A percentile compares a stretch with the other conserved stretches of the same genome.
These are phyloP conservation scores for Diadema setosum DNA, from an alignment of 35 echinoderm and acorn worm species.

Conservation along the genomic window DNA sequence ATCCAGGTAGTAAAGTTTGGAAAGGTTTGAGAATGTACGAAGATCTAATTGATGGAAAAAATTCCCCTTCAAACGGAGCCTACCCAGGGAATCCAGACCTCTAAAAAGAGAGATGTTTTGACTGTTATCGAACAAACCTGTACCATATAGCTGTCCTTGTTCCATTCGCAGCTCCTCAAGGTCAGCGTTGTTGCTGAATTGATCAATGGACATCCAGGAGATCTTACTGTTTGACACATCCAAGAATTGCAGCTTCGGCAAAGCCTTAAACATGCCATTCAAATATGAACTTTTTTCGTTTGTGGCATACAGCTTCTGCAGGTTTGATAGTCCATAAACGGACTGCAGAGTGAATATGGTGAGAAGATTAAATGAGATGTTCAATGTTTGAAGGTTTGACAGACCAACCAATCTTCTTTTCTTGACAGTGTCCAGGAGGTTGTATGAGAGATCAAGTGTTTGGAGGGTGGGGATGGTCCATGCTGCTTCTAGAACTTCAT, in stretches of 20 bases:
- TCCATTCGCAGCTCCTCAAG: background rate
- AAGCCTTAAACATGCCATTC: background rate
- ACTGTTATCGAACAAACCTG: background rate
- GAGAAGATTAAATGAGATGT: background rate
- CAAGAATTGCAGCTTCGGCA: background rate
- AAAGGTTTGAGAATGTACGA: background rate
- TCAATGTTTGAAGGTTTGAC: background rate
- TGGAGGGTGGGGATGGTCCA: background rate
- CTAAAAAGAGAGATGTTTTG: background rate
- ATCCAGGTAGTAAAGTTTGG: background rate
- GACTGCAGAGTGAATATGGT: background rate
- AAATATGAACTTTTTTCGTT: background rate
- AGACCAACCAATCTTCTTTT: background rate
- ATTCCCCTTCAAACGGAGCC: background rate
- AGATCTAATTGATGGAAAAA: background rate
- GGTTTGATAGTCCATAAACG: background rate
- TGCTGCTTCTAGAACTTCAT: no score
- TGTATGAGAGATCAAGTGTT: background rate
- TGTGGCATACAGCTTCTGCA: background rate
- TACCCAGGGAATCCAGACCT: background rate
- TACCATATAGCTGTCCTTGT: background rate
- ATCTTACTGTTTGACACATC: background rate
- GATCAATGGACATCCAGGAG: background rate
- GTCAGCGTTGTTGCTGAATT: background rate
- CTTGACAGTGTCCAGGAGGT: background rate